phyloP scores from a whole-genome alignment of 2,113 vertebrate genomes.

The Poeciliopsis retropinna region DNA sequence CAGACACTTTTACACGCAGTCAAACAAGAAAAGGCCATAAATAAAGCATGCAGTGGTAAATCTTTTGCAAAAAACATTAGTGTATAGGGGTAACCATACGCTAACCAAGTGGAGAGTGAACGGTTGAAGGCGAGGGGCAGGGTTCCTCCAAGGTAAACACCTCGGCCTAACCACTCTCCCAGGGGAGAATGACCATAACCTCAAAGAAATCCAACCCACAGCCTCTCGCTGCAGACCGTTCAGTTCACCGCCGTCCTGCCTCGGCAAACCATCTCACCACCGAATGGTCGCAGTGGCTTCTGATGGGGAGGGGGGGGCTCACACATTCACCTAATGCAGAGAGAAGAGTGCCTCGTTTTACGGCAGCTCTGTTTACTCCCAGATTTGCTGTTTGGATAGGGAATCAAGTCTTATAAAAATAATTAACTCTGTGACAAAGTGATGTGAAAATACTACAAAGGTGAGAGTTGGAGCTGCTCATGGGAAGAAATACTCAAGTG shows the following conservation, averaged over 20 bases:
- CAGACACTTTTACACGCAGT: background rate
- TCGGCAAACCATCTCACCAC: slow-evolving; percentile 76
- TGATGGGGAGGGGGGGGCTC: slow-evolving; percentile 50
- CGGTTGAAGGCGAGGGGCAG: slow-evolving; percentile 60
- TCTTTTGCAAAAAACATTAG: slow-evolving; percentile 12
- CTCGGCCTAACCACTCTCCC: slow-evolving; percentile 79
- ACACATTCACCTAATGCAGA: slow-evolving; percentile 37
- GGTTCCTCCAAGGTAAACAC: slow-evolving; percentile 79
- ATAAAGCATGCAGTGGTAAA: background rate
- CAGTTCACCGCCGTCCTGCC: slow-evolving; percentile 65
- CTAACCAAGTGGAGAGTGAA: slow-evolving; percentile 54
- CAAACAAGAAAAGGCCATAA: background rate
- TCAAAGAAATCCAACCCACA: slow-evolving; percentile 81
- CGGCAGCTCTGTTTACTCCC: slow-evolving; percentile 13
- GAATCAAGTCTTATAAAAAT: background rate
- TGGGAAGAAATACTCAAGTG: slow-evolving; percentile 17
- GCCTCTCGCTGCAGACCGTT: slow-evolving; percentile 74
- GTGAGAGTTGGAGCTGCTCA: background rate
- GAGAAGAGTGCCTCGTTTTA: slow-evolving; percentile 23
- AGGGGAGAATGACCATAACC: slow-evolving; percentile 81
- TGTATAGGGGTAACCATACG: slow-evolving; percentile 61
- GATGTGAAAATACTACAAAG: background rate
- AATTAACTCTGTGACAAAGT: slow-evolving; percentile 2
- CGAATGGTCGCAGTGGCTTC: slow-evolving; percentile 77
- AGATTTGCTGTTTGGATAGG: slow-evolving; percentile 9